These are phyloP conservation scores for Burhinus bistriatus DNA, from an alignment of 2,113 vertebrate species.

Conservation along the genomic window DNA sequence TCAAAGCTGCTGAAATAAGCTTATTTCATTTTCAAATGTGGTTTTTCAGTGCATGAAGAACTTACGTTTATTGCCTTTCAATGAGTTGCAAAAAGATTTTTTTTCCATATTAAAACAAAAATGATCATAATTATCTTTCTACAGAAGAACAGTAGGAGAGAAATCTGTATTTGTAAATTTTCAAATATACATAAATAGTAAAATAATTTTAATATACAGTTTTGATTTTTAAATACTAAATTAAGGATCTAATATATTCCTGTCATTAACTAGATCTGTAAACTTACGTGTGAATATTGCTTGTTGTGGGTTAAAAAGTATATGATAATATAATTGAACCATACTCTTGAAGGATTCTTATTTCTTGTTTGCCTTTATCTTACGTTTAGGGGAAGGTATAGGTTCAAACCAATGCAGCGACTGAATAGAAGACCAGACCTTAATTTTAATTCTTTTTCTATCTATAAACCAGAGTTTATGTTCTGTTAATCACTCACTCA, in stretches of 20 bases:
- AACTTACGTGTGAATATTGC: background rate
- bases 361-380: background rate
- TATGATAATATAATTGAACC: background rate
- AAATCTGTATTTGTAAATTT: background rate
- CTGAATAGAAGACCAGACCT: background rate
- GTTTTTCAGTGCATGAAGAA: background rate
- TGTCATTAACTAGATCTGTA: background rate
- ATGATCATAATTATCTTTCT: background rate
- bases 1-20: background rate
- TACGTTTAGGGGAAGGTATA: background rate
- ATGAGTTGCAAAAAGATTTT: background rate
- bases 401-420: background rate
- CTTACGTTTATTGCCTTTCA: background rate
- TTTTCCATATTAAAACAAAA: background rate
- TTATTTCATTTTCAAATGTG: background rate
- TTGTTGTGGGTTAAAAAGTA: background rate
- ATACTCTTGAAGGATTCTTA: background rate
- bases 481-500: background rate
- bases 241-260: background rate
- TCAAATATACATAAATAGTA: background rate
- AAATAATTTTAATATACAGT: background rate
- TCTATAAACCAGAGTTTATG: accelerated
- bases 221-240: background rate
- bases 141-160: background rate
- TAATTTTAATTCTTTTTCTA: background rate